Percentiles rank a stretch among this genome's conserved stretches.
Conservation (phyloP, 2,888 invertebrate species). For the Uloborus plumipes region DNA sequence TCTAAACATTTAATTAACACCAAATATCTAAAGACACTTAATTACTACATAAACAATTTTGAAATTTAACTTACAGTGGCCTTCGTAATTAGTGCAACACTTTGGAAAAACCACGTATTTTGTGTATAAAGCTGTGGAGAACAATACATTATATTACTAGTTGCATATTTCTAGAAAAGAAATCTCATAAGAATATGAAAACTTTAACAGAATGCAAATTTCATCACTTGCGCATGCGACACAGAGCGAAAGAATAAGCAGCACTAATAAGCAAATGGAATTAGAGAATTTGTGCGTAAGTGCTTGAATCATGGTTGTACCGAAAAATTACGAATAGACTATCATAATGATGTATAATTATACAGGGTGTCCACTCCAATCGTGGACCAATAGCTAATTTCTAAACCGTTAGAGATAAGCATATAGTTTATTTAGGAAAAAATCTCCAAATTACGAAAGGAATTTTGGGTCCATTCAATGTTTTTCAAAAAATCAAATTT, state of each 20-base stretch:
- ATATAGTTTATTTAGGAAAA: too few species aligned
- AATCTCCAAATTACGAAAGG: too few species aligned
- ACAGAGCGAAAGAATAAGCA: slow-evolving; percentile 21
- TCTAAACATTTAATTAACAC: not conserved
- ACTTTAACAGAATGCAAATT: slow-evolving; percentile 44
- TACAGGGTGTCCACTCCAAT: too few species aligned
- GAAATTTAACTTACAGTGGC: slow-evolving; percentile 59
- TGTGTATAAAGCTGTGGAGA: slow-evolving; percentile 58
- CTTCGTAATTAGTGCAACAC: slow-evolving; percentile 61
- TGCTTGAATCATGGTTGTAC: too few species aligned
- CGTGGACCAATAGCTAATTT: too few species aligned
- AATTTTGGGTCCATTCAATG: too few species aligned
- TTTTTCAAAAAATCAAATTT: too few species aligned
- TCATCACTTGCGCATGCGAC: slow-evolving; percentile 21
- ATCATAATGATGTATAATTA: too few species aligned
- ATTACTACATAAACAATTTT: slow-evolving; percentile 21
- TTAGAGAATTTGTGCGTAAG: too few species aligned
- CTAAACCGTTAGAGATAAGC: too few species aligned
- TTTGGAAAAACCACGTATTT: slow-evolving; percentile 62
- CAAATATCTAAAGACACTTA: slow-evolving; percentile 8
- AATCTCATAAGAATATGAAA: slow-evolving; percentile 40
- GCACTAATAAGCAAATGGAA: not conserved
- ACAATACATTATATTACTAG: slow-evolving; percentile 42
- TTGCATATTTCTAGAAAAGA: slow-evolving; percentile 44
- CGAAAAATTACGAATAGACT: too few species aligned